Percentiles rank a stretch among this genome's conserved stretches.
phyloP scores from a whole-genome alignment of 2,888 invertebrate genomes.

The Pammene aurita region DNA sequence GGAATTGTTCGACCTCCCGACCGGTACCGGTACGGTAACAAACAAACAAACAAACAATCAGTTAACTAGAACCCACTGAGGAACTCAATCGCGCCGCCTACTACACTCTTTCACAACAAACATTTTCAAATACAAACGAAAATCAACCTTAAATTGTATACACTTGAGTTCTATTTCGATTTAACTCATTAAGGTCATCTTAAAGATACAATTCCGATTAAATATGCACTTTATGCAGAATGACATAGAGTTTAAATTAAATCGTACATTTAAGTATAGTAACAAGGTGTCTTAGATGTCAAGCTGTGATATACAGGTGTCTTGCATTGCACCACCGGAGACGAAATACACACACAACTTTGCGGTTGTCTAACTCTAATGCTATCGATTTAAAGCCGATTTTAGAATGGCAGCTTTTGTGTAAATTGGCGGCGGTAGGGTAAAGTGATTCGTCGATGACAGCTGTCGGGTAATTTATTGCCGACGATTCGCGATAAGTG shows the following conservation, averaged over 20 bases:
- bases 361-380: constrained; percentile 20
- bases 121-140: background rate
- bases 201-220: background rate
- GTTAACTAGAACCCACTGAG: constrained; percentile 59
- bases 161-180: background rate
- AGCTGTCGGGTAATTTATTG: constrained; percentile 29
- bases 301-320: constrained; percentile 69
- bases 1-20: constrained; percentile 64
- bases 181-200: background rate
- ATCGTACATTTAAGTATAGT: constrained; percentile 36
- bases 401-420: background rate
- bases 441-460: constrained; percentile 45
- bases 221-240: constrained; percentile 23
- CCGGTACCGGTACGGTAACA: constrained; percentile 51
- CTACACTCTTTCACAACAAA: constrained; percentile 58
- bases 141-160: background rate
- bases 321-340: constrained; percentile 64
- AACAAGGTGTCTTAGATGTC: constrained; percentile 73
- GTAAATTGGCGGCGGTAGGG: constrained; percentile 26
- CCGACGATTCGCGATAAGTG: constrained; percentile 40
- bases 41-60: constrained; percentile 58
- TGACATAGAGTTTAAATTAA: constrained; percentile 39
- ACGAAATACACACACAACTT: constrained; percentile 47
- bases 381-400: constrained; percentile 29
- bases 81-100: constrained; percentile 68